Conservation (phyloP, 2,888 invertebrate species). For the Drosophila helvetica region DNA sequence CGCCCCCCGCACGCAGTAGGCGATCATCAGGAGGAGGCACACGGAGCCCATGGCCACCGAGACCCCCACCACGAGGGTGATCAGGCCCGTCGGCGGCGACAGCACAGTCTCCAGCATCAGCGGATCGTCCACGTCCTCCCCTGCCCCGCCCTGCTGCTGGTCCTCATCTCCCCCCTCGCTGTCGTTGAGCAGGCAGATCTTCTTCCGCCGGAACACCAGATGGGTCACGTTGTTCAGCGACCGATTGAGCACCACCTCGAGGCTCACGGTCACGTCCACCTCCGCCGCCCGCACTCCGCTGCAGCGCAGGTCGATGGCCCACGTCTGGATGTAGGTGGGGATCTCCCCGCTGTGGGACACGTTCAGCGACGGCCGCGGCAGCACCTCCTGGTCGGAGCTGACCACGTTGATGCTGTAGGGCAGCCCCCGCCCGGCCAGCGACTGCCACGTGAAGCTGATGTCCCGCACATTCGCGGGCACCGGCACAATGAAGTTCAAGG, state of each 20-base stretch:
- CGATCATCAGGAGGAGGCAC: slow-evolving; percentile 79
- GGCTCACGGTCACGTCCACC: slow-evolving; percentile 91
- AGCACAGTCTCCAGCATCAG: slow-evolving; percentile 81
- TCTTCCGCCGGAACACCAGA: slow-evolving; percentile 91
- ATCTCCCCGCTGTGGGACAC: slow-evolving; percentile 92
- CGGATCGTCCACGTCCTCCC: slow-evolving; percentile 78
- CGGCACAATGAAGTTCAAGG: slow-evolving; percentile 93
- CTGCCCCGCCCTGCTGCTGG: slow-evolving; percentile 14
- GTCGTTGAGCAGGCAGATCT: slow-evolving; percentile 88
- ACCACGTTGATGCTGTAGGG: slow-evolving; percentile 92
- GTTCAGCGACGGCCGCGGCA: slow-evolving; percentile 91
- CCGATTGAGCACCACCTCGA: slow-evolving; percentile 91
- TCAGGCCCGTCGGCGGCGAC: slow-evolving; percentile 82
- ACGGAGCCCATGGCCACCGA: slow-evolving; percentile 82
- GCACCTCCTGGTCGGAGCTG: slow-evolving; percentile 89
- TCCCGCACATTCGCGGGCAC: slow-evolving; percentile 93
- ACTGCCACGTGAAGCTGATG: slow-evolving; percentile 96
- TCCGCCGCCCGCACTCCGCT: slow-evolving; percentile 92
- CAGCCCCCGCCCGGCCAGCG: slow-evolving; percentile 90
- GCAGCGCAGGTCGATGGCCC: slow-evolving; percentile 92
- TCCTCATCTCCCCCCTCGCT: slow-evolving; percentile 72
- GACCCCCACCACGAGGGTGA: slow-evolving; percentile 83
- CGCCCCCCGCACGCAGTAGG: slow-evolving; percentile 83
- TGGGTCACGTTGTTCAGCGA: slow-evolving; percentile 88
- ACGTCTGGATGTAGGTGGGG: slow-evolving; percentile 91